Evolutionary conservation across 2,888 invertebrate genomes (phyloP), one percentile per base, ranked within the genome.

Genomic region (Tetragnatha montana): DNA sequence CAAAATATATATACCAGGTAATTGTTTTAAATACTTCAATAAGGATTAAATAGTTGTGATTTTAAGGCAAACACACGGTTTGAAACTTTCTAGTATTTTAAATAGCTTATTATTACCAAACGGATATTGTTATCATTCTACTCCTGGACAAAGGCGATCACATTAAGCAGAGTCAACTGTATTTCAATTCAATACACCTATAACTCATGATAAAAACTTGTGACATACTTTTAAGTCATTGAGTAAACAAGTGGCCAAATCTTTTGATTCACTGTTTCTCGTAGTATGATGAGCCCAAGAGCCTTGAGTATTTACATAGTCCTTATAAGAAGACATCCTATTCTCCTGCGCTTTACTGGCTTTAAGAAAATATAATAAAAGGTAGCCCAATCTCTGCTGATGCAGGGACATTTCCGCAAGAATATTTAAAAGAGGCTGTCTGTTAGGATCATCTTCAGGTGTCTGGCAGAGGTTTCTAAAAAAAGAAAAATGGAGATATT

Each of bases 281-380:
- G 90, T 87, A n/a, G 83, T 87, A 10, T 83, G 90, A 35, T 1
- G 35, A 10, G 90, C 87, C 90, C 90, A 90, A 14, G 90, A 90
- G 92, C 97, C 97, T 92, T 96, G 94, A 92, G 95, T 95, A 86
- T 91, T 91, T 7, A 91, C 91, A 86, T 90, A 92, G 93, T 97
- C 97, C 94, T 96, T 97, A 94, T 99, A 99, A 82, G 97, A 95
- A 92, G 96, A 95, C 92, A 97, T 95, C 94, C 97, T 97, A 92
- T 97, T 96, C 92, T 95, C 95, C 91, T 94, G 94, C 88, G 94
- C 92, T 92, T 94, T 95, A 92, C 95, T 95, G 88, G 94, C 96
- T 95, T 97, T 98, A 92, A 98, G 94, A 94, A 97, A 98, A 94
- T 98, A 98, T 81, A 98, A 94, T 91, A 98, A 95, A 92, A 97